Base-by-base conservation (phyloP, 2,888 invertebrate species). In the Cerastoderma edule region DNA sequence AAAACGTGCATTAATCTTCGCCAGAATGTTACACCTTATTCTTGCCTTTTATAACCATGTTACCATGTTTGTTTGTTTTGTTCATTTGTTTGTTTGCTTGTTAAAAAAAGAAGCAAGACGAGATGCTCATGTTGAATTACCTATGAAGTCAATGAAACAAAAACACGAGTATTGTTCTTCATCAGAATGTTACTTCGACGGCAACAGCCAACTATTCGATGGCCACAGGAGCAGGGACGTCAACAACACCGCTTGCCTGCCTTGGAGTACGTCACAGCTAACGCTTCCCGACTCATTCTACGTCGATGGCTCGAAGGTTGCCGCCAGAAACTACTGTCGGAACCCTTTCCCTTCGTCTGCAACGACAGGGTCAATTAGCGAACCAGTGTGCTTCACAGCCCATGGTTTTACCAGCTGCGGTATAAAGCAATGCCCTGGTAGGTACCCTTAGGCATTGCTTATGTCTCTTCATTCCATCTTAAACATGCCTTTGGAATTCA, bases 281-380 rank as follows among this genome's bases (percentile, higher is more conserved):
- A 4, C 16, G 22, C 13, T 60, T 13, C 35, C 53, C 0, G 44
- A 54, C 33, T 8, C 5, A 13, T 68, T 28, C 24, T 72, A 72
- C 22, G 65, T 72, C 0, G 72, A 69, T 32, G 32, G 39, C 3
- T 50, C 57, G 3, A 39, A 66, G 2, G 54, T 24, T 8, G 78
- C 64, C 1, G 70, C 67, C 10, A 35, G 39, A 2, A 78, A 70
- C 53, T 71, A 60, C 28, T 78, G 78, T 48, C 39, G 78, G 6
- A 73, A 78, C 48, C 50, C 70, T 0, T 60, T 60, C 60, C 50
- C 50, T 3, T 53, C 54, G 24, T 53, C 6, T 6, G 33, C 30
- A 19, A 24, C 33, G 1, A 33, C 19, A 4, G 4, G 13, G 16
- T 27, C 33, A 22, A n/a, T 60, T 39, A 22, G 16, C 13, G 60